A percentile compares a stretch with the other conserved stretches of the same genome.
phyloP scores from a whole-genome alignment of 2,113 vertebrate species.

The Aspiorhynchus laticeps region DNA sequence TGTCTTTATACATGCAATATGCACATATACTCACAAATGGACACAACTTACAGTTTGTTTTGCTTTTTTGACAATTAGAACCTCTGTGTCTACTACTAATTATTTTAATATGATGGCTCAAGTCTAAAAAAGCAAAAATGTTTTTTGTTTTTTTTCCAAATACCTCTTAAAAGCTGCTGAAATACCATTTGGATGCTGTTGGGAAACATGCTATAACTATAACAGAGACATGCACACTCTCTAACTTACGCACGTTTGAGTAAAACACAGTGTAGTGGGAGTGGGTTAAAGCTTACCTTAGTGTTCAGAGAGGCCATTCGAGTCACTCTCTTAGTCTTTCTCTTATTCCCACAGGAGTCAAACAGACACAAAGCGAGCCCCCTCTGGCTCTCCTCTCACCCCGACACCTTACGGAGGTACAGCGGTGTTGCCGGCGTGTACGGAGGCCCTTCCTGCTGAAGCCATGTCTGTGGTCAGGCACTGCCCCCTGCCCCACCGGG shows the following conservation, averaged over 20 bases:
- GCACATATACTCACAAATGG: neutral
- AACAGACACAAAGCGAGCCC: neutral
- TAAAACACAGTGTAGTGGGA: too few species aligned
- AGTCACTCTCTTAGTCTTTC: conserved; percentile 15
- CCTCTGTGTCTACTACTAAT: neutral
- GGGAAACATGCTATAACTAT: neutral
- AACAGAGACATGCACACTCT: neutral
- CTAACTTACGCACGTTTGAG: conserved; percentile 29
- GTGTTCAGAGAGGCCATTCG: conserved; percentile 59
- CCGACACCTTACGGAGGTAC: too few species aligned
- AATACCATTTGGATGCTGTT: neutral
- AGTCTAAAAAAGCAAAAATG: neutral
- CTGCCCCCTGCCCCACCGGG: conserved; percentile 51
- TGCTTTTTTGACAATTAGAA: too few species aligned
- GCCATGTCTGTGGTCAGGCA: conserved; percentile 20
- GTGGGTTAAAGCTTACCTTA: conserved; percentile 70
- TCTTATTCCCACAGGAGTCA: neutral
- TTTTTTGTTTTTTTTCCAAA: neutral
- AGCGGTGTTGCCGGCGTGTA: neutral
- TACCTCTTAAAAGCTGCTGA: neutral
- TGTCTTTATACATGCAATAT: neutral
- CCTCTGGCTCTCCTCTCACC: neutral
- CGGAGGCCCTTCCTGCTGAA: neutral
- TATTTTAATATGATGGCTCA: too few species aligned
- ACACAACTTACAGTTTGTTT: too few species aligned